A percentile compares a stretch with the other conserved stretches of the same genome.
These are phyloP conservation scores for Indicator maculatus DNA, from an alignment of 2,113 vertebrate genomes.

Conservation along the genomic window DNA sequence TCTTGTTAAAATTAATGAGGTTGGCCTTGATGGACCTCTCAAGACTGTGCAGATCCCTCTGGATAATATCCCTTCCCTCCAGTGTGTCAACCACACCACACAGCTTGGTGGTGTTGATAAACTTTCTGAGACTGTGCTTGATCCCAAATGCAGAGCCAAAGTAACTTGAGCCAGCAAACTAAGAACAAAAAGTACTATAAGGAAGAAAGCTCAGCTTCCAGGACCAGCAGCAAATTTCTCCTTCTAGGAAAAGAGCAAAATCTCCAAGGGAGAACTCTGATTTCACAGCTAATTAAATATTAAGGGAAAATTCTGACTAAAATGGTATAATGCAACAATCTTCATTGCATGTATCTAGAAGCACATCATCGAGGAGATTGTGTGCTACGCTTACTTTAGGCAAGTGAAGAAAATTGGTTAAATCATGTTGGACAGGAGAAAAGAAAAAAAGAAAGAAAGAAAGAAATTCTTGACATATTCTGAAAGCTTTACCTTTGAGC, in stretches of 20 bases:
- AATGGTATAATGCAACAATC: neutral
- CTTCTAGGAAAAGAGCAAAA: neutral
- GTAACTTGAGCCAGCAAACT: neutral
- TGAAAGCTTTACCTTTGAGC: neutral
- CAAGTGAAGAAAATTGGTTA: neutral
- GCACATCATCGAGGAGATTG: neutral
- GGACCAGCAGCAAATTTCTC: neutral
- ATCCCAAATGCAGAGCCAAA: neutral
- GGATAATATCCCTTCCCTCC: too few species aligned
- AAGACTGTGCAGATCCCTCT: too few species aligned
- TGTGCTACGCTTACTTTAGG: neutral
- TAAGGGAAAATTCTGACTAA: neutral
- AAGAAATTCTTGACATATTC: neutral
- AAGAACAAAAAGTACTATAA: neutral
- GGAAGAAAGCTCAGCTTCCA: neutral
- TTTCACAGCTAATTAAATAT: neutral
- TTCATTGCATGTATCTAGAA: neutral
- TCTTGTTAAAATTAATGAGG: too few species aligned
- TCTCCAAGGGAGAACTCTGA: neutral
- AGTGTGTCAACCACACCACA: too few species aligned
- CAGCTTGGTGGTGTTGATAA: too few species aligned
- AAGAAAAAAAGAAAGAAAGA: neutral
- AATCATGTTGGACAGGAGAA: neutral
- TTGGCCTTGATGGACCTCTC: too few species aligned
- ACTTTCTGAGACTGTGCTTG: too few species aligned